phyloP scores from a whole-genome alignment of 2,797 vertebrate species.

The Pseudotriccus pelzelni region DNA sequence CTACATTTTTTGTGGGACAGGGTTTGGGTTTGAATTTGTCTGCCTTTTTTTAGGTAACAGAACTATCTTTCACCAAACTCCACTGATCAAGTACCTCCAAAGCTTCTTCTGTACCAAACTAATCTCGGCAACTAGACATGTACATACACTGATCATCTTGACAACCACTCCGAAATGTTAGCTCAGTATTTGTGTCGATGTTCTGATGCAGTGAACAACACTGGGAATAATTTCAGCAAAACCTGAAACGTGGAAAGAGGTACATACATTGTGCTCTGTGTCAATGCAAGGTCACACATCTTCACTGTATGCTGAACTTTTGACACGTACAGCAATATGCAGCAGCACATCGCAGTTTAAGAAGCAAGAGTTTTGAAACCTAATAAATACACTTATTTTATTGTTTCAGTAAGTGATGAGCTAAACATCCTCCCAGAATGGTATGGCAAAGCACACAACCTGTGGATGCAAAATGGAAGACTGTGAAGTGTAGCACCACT shows the following conservation, averaged over 20 bases:
- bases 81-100: not conserved
- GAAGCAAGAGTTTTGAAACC: not conserved
- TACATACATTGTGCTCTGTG: fast-evolving
- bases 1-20: not conserved
- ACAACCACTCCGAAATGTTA: not conserved
- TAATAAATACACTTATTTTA: not conserved
- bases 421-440: not conserved
- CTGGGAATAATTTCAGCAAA: not conserved
- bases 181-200: not conserved
- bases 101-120: not conserved
- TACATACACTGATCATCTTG: fast-evolving
- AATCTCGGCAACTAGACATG: not conserved
- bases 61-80: not conserved
- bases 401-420: not conserved
- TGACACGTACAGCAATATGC: fast-evolving
- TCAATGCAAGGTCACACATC: not conserved
- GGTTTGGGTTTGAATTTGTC: not conserved
- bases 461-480: not conserved
- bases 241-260: fast-evolving
- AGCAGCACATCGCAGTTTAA: not conserved
- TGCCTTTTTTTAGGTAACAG: not conserved
- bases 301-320: not conserved
- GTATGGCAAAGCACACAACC: not conserved
- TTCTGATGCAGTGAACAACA: not conserved
- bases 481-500: not conserved